These are phyloP conservation scores for Drosophila nasuta DNA, from an alignment of 1,140 invertebrate genomes.

Conservation along the genomic window DNA sequence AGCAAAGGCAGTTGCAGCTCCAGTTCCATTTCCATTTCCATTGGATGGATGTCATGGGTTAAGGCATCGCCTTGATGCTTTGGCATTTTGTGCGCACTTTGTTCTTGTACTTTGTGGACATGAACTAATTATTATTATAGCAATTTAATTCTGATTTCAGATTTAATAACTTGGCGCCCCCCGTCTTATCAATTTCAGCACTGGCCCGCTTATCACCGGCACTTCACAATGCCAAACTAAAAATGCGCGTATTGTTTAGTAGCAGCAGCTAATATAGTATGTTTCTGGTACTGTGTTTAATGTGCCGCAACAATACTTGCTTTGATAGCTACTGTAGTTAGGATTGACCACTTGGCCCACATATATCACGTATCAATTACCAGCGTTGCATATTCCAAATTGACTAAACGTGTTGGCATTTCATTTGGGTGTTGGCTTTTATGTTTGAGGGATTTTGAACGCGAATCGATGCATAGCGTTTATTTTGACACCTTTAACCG, in stretches of 20 bases:
- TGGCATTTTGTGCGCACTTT: conserved; percentile 48
- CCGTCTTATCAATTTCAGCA: conserved; percentile 32
- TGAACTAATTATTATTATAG: conserved; percentile 57
- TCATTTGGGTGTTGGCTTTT: conserved; percentile 19
- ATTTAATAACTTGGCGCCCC: conserved; percentile 70
- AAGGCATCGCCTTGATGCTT: conserved; percentile 48
- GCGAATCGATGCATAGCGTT: conserved; percentile 37
- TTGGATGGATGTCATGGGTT: conserved; percentile 43
- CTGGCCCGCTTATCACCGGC: conserved; percentile 65
- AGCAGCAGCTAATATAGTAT: conserved; percentile 19
- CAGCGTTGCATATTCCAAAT: conserved; percentile 52
- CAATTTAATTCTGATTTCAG: conserved; percentile 31
- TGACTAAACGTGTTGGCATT: conserved; percentile 73
- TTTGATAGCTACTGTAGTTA: conserved; percentile 29
- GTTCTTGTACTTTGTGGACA: conserved; percentile 25
- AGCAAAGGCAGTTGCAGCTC: conserved; percentile 58
- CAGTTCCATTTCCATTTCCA: conserved; percentile 48
- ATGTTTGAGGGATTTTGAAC: conserved; percentile 16
- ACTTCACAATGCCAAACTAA: conserved; percentile 18
- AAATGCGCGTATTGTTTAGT: conserved; percentile 23
- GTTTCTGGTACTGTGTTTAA: conserved; percentile 4
- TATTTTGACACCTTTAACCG: conserved; percentile 19
- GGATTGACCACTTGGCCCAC: conserved; percentile 52
- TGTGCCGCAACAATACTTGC: conserved; percentile 21
- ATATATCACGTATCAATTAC: conserved; percentile 74